Conservation (phyloP, 2,888 invertebrate species). For the Trichacis sp. region DNA sequence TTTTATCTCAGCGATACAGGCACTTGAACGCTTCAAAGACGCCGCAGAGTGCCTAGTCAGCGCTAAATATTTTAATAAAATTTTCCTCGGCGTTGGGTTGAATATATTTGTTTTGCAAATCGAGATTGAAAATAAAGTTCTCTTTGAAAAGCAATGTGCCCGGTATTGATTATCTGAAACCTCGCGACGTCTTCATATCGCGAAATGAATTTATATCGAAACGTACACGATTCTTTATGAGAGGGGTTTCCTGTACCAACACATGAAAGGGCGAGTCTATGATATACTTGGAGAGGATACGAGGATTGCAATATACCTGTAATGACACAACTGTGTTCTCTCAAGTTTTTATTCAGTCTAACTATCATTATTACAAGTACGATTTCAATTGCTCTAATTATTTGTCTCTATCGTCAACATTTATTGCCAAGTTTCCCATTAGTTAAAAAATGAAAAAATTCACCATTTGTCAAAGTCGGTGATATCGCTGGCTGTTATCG, state of each 20-base stretch:
- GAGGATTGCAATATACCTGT: not conserved
- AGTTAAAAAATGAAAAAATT: constrained; percentile 14
- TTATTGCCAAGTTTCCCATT: constrained; percentile 17
- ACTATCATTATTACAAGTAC: constrained; percentile 20
- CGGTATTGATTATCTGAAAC: not conserved
- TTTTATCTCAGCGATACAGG: constrained; percentile 32
- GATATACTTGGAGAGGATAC: too few species aligned
- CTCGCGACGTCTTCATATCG: not conserved
- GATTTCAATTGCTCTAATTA: constrained; percentile 14
- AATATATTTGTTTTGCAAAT: too few species aligned
- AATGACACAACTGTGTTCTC: constrained; percentile 22
- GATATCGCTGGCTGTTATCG: constrained; percentile 9
- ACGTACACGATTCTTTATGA: too few species aligned
- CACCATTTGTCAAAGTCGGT: not conserved
- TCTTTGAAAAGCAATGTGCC: too few species aligned
- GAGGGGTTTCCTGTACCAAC: too few species aligned
- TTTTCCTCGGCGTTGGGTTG: not conserved
- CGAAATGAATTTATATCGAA: too few species aligned
- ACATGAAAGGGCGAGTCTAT: too few species aligned
- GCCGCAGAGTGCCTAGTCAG: constrained; percentile 45
- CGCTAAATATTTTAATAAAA: constrained; percentile 38
- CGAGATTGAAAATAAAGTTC: too few species aligned
- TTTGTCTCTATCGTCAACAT: constrained; percentile 7
- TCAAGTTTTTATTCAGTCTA: constrained; percentile 33
- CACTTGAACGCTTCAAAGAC: constrained; percentile 33